Conservation (phyloP, 2,113 vertebrate species). For the Bufo bufo region DNA sequence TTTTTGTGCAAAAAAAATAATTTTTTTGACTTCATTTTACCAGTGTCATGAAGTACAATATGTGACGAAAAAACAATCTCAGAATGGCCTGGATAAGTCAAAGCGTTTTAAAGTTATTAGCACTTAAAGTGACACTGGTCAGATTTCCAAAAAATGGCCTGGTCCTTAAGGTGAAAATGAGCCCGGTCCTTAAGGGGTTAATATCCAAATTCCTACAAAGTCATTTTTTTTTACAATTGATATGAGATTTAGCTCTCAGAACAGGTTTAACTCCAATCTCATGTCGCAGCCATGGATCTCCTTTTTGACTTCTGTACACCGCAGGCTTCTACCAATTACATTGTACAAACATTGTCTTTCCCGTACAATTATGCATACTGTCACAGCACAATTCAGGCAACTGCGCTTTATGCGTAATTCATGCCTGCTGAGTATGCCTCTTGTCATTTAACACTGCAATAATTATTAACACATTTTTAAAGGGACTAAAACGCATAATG, state of each 20-base stretch:
- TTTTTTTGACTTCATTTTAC: too few species aligned
- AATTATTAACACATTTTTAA: neutral
- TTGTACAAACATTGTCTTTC: constrained; percentile 51
- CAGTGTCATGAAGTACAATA: too few species aligned
- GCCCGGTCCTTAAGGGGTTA: too few species aligned
- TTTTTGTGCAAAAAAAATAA: too few species aligned
- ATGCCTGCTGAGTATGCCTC: neutral
- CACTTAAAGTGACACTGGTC: too few species aligned
- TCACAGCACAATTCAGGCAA: constrained; percentile 11
- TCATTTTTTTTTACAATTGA: constrained; percentile 12
- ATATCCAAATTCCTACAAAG: constrained; percentile 24
- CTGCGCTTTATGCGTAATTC: constrained; percentile 2
- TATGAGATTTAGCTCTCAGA: constrained; percentile 12
- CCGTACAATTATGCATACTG: constrained; percentile 22
- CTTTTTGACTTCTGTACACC: constrained; percentile 37
- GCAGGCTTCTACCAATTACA: constrained; percentile 40
- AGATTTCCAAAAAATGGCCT: too few species aligned
- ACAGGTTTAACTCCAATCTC: constrained; percentile 19
- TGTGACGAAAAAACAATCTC: too few species aligned
- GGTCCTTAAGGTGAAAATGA: too few species aligned
- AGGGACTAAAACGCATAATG: neutral
- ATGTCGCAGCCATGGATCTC: constrained; percentile 17
- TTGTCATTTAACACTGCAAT: neutral
- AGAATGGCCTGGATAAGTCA: too few species aligned
- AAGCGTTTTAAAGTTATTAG: too few species aligned